Evolutionary conservation across 1,140 invertebrate genomes (phyloP).

Genomic region (Diachasmimorpha longicaudata): DNA sequence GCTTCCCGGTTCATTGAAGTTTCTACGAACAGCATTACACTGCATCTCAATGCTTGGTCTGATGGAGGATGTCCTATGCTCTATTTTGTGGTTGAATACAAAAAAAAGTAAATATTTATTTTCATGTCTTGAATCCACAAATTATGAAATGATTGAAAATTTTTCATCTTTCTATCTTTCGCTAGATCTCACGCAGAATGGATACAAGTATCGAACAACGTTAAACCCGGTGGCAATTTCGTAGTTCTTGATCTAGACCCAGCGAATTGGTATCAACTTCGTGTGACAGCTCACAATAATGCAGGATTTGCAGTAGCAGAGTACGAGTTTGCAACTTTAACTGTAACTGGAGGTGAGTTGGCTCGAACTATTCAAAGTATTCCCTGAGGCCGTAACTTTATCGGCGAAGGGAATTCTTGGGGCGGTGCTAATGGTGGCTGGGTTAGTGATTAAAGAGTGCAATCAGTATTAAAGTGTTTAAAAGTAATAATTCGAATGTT

Average conservation of each 20-base stretch:
- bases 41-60: conserved; percentile 91
- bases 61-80: conserved; percentile 95
- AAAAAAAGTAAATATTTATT: conserved; percentile 78
- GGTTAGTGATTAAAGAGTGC: not conserved
- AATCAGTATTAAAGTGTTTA: not conserved
- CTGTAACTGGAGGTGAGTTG: conserved; percentile 85
- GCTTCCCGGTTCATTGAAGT: conserved; percentile 90
- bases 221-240: conserved; percentile 88
- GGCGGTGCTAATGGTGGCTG: conserved; percentile 61
- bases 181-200: conserved; percentile 80
- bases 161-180: not conserved
- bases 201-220: conserved; percentile 92
- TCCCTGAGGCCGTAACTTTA: not conserved
- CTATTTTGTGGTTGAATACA: conserved; percentile 95
- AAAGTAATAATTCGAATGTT: not conserved
- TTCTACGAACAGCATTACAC: conserved; percentile 87
- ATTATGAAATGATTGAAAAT: not conserved
- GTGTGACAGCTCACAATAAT: conserved; percentile 94
- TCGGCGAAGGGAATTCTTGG: conserved; percentile 22
- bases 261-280: conserved; percentile 89
- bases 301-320: conserved; percentile 93
- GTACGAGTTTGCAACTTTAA: conserved; percentile 94
- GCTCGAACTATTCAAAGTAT: not conserved
- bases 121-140: not conserved
- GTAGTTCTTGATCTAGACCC: conserved; percentile 90